phyloP scores from a whole-genome alignment of 2,888 invertebrate genomes.

The Leptinotarsa haldemani region DNA sequence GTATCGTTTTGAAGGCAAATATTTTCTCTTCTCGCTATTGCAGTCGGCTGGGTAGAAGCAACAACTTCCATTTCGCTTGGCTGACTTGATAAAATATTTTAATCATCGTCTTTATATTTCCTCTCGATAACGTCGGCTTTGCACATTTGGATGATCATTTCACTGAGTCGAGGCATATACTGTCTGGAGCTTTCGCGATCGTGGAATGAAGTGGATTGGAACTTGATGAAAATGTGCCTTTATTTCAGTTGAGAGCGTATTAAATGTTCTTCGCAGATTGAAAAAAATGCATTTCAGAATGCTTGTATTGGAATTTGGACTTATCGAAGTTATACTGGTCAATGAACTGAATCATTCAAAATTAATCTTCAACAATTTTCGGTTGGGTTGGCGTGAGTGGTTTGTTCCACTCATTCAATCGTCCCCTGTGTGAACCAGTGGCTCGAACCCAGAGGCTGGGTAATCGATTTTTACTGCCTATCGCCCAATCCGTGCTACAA shows the following conservation, averaged over 20 bases:
- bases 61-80: slow-evolving; percentile 56
- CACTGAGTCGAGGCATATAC: neutral
- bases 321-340: neutral
- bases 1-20: slow-evolving; percentile 60
- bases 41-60: slow-evolving; percentile 51
- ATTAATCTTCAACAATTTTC: neutral
- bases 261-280: neutral
- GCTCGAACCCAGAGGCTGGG: too few relatives aligned
- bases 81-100: slow-evolving; percentile 61
- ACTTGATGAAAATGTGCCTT: slow-evolving; percentile 4
- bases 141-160: slow-evolving; percentile 46
- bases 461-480: too few relatives aligned
- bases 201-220: slow-evolving; percentile 9
- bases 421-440: too few relatives aligned
- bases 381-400: too few relatives aligned
- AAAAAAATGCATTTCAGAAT: neutral
- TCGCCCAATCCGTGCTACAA: too few relatives aligned
- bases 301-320: neutral
- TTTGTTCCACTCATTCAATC: too few relatives aligned
- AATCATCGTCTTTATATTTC: slow-evolving; percentile 60
- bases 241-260: neutral
- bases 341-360: neutral
- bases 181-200: neutral
- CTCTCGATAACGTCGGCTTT: slow-evolving; percentile 51
- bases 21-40: slow-evolving; percentile 55